Conservation (phyloP, 2,888 invertebrate species). For the Endomychus coccineus region DNA sequence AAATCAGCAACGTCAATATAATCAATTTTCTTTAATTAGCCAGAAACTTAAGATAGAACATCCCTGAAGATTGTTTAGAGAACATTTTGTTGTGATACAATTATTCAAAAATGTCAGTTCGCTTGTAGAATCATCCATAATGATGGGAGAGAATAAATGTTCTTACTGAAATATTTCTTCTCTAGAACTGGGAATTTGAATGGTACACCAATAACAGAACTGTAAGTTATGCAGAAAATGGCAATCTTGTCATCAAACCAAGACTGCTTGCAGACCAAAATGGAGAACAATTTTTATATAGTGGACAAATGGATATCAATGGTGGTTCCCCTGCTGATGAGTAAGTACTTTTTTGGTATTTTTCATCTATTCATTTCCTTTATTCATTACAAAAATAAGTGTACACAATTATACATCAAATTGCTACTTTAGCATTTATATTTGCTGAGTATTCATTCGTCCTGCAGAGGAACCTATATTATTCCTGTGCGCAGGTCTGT, state of each 20-base stretch:
- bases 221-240: constrained; percentile 55
- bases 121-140: no score
- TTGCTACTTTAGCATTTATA: no score
- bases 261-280: constrained; percentile 51
- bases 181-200: constrained; percentile 65
- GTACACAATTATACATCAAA: no score
- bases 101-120: background rate
- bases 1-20: no score
- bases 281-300: constrained; percentile 48
- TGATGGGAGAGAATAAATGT: background rate
- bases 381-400: background rate
- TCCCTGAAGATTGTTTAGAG: no score
- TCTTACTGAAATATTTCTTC: constrained; percentile 17
- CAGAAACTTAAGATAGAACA: no score
- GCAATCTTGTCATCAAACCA: constrained; percentile 55
- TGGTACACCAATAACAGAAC: constrained; percentile 61
- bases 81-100: no score
- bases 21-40: no score
- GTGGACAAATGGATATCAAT: constrained; percentile 49
- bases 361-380: background rate
- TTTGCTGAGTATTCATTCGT: no score
- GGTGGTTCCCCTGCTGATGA: constrained; percentile 56
- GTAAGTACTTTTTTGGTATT: constrained; percentile 35
- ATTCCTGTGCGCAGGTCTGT: no score
- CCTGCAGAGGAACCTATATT: no score